A percentile compares a stretch with the other conserved stretches of the same genome.
These are phyloP conservation scores for Polyommatus icarus DNA, from an alignment of 2,888 invertebrate species.

Conservation along the genomic window DNA sequence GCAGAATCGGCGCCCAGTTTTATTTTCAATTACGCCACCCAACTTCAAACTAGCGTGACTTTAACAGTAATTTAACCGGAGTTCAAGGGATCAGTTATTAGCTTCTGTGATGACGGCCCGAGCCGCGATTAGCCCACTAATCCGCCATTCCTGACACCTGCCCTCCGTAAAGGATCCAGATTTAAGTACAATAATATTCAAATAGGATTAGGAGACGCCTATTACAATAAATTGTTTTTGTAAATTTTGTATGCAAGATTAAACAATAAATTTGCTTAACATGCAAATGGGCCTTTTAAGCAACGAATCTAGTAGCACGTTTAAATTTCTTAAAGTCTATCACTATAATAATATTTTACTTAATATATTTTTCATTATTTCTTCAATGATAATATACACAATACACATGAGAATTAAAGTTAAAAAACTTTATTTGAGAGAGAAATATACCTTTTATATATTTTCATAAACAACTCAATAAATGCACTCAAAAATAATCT, in stretches of 20 bases:
- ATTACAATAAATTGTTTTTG: constrained; percentile 11
- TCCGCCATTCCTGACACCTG: constrained; percentile 44
- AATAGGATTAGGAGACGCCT: background rate
- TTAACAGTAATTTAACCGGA: background rate
- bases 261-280: constrained; percentile 5
- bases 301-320: background rate
- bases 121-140: constrained; percentile 43
- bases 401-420: background rate
- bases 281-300: background rate
- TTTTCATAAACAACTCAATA: background rate
- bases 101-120: constrained; percentile 46
- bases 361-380: background rate
- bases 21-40: constrained; percentile 3
- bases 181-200: background rate
- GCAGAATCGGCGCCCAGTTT: background rate
- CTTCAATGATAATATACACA: background rate
- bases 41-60: background rate
- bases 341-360: background rate
- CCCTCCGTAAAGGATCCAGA: constrained; percentile 14
- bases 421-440: background rate
- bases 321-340: background rate
- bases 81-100: constrained; percentile 20
- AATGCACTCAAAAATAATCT: background rate
- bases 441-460: background rate
- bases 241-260: background rate